Evolutionary conservation across 2,888 invertebrate genomes (phyloP).

Genomic region (Lepeophtheirus nordmannii): DNA sequence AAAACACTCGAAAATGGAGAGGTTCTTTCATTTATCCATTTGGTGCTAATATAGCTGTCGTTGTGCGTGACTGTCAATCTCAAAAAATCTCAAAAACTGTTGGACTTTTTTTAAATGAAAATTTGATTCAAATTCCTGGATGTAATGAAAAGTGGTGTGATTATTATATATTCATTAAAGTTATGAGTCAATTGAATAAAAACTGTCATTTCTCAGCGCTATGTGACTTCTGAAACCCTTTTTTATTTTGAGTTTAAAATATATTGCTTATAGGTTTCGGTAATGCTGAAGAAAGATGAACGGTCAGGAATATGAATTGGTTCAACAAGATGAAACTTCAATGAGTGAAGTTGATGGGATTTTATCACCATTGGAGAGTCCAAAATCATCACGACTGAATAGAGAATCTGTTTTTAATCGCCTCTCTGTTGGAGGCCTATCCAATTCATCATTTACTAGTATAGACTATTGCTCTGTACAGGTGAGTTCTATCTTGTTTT

Average conservation of each 20-base stretch:
- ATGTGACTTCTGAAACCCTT: neutral
- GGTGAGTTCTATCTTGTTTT: neutral
- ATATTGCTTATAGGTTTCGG: too few species aligned
- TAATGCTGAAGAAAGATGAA: neutral
- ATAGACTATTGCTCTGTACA: neutral
- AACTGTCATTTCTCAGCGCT: conserved; percentile 4
- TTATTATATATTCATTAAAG: neutral
- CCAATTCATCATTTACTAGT: neutral
- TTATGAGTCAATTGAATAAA: conserved; percentile 3
- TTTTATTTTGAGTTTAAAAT: too few species aligned
- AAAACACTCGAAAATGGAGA: neutral
- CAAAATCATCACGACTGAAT: neutral
- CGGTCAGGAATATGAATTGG: neutral
- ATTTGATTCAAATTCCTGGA: conserved; percentile 15
- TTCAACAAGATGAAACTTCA: neutral
- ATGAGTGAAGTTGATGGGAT: neutral
- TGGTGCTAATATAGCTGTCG: conserved; percentile 11
- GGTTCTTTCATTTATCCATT: neutral
- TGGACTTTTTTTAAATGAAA: conserved; percentile 19
- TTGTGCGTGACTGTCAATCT: neutral
- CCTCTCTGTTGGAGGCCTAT: neutral
- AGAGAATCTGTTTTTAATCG: neutral
- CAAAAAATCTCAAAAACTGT: neutral
- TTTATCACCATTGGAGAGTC: neutral
- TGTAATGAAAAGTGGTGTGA: conserved; percentile 15